A percentile compares a stretch with the other conserved stretches of the same genome.
phyloP scores from a whole-genome alignment of 2,113 vertebrate species.

The Galemys pyrenaicus region DNA sequence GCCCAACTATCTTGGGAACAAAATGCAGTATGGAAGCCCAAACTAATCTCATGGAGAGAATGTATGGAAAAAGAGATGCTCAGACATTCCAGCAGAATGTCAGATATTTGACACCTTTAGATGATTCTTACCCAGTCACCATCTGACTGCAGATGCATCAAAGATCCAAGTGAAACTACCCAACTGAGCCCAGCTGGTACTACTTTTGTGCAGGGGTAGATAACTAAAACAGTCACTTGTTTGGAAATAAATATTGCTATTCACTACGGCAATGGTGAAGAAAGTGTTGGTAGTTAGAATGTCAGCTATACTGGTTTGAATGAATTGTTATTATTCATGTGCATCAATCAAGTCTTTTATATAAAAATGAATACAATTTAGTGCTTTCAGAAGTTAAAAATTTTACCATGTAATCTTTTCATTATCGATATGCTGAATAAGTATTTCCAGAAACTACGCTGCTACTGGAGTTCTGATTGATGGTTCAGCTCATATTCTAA shows the following conservation, averaged over 20 bases:
- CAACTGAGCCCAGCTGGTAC: background rate
- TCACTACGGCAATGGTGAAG: background rate
- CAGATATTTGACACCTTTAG: background rate
- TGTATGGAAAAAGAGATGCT: background rate
- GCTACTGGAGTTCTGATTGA: background rate
- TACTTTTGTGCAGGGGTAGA: background rate
- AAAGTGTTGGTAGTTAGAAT: background rate
- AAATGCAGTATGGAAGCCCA: background rate
- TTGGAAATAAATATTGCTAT: background rate
- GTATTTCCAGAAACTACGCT: background rate
- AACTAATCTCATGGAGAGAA: background rate
- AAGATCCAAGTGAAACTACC: background rate
- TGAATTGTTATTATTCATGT: slow-evolving; percentile 41
- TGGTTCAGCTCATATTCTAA: background rate
- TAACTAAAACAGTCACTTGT: background rate
- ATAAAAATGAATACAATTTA: background rate
- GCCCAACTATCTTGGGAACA: background rate
- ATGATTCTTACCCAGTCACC: background rate
- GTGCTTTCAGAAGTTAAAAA: slow-evolving; percentile 21
- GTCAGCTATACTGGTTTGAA: background rate
- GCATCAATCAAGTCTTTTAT: background rate
- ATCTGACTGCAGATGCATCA: background rate
- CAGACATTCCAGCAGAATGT: background rate
- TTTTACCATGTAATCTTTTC: background rate
- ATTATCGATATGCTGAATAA: slow-evolving; percentile 14